phyloP scores from a whole-genome alignment of 2,888 invertebrate genomes.

The Merodon equestris region DNA sequence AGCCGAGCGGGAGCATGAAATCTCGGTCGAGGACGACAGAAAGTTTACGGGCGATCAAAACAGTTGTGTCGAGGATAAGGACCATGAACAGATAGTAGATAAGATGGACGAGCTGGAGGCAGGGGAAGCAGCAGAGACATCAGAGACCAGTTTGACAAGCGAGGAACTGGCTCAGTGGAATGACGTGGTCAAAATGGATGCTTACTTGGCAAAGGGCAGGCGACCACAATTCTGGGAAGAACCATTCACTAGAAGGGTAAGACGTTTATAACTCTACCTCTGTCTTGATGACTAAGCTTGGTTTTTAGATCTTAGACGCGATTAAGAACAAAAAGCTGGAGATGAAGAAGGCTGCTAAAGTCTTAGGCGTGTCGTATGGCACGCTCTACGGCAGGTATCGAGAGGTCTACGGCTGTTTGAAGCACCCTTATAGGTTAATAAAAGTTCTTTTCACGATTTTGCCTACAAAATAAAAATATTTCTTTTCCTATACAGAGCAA shows the following conservation, averaged over 20 bases:
- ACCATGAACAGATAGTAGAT: slow-evolving; percentile 71
- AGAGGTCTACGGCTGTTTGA: slow-evolving; percentile 92
- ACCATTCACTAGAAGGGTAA: slow-evolving; percentile 88
- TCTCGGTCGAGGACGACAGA: slow-evolving; percentile 36
- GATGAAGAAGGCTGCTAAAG: slow-evolving; percentile 95
- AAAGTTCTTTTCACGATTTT: background rate
- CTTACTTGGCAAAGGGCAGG: slow-evolving; percentile 90
- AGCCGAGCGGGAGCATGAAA: slow-evolving; percentile 32
- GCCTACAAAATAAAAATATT: background rate
- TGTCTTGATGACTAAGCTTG: background rate
- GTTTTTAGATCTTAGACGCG: slow-evolving; percentile 88
- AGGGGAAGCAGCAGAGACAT: slow-evolving; percentile 60
- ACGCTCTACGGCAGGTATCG: slow-evolving; percentile 93
- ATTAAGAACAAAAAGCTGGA: slow-evolving; percentile 94
- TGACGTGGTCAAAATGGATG: slow-evolving; percentile 91
- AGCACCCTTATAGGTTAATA: slow-evolving; percentile 89
- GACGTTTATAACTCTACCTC: slow-evolving; percentile 21
- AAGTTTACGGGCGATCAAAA: slow-evolving; percentile 51
- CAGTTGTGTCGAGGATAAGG: slow-evolving; percentile 57
- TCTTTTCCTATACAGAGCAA: slow-evolving; percentile 22
- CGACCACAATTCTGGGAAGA: slow-evolving; percentile 96
- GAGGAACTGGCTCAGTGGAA: slow-evolving; percentile 78
- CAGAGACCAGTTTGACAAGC: slow-evolving; percentile 73
- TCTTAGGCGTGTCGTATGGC: slow-evolving; percentile 93
- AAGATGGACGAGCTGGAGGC: slow-evolving; percentile 76